phyloP scores from a whole-genome alignment of 2,797 vertebrate genomes.

The Siniperca undulata region DNA sequence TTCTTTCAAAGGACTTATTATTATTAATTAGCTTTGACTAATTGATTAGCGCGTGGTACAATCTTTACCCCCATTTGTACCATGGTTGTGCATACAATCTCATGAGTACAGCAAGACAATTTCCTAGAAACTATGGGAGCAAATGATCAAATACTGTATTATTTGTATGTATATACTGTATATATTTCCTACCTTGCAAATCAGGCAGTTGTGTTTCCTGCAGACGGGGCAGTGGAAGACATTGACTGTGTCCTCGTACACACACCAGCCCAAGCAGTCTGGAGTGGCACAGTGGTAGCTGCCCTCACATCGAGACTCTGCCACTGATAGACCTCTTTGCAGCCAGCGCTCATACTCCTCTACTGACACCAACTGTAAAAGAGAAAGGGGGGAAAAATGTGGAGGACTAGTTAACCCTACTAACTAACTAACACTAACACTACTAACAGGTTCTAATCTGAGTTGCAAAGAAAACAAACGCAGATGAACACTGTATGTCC shows the following conservation, averaged over 20 bases:
- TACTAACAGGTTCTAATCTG: background rate
- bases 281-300: conserved; percentile 90
- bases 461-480: background rate
- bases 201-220: conserved; percentile 89
- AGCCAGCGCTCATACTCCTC: conserved; percentile 91
- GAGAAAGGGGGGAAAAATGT: background rate
- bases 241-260: conserved; percentile 90
- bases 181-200: conserved; percentile 86
- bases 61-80: background rate
- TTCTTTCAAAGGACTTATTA: background rate
- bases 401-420: background rate
- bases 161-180: background rate
- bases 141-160: background rate
- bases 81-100: background rate
- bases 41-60: background rate
- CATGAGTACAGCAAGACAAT: background rate
- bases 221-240: conserved; percentile 91
- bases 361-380: conserved; percentile 84
- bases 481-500: background rate
- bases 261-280: conserved; percentile 91
- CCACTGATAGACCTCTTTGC: conserved; percentile 88
- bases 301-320: conserved; percentile 90
- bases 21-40: conserved; percentile 8
- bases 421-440: background rate
- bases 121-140: background rate